Evolutionary conservation across 1,140 invertebrate species (phyloP), one percentile per base, ranked within the genome.

Genomic region (Ceratosolen solmsi): DNA sequence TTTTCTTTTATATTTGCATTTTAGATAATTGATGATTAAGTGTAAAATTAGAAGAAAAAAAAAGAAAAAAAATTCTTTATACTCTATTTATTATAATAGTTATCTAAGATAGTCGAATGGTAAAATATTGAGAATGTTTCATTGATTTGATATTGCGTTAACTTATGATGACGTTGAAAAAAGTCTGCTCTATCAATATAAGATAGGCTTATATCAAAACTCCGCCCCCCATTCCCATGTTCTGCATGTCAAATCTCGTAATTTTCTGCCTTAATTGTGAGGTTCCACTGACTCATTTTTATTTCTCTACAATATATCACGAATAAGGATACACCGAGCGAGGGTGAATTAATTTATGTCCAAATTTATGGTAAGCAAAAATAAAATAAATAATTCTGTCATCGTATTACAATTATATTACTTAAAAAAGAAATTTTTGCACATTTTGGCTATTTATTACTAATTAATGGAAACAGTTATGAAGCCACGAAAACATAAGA

Each of bases 161-260:
- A 70, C 33, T 77, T 76, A 82, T 63, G 36, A 41, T 60, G 80
- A 17, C 36, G 65, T 13, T 77, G 65, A 60, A 82, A 82, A 82
- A 82, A 82, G 80, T n/a, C 27, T 54, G 38, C 68, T 51, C 20
- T 82, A 82, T 82, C 80, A 88, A 79, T 82, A 85, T 82, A 85
- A 89, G 88, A 90, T 90, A 91, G 80, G 86, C 58, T 76, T 86
- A 25, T 92, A 92, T 92, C 91, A 88, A 87, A 87, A 88, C 88
- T 90, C 91, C 91, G 91, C 91, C 91, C 90, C 90, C 87, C 84
- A 85, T 82, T 87, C 85, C 87, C 86, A 77, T 82, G 22, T n/a
- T 75, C 80, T 76, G 51, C 38, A 71, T 70, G 9, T 41, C 38
- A 75, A 81, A 75, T 81, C 46, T 81, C 33, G 27, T 77, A 88